Base-by-base conservation (phyloP, 2,797 vertebrate species). In the Chaenodraco wilsoni region DNA sequence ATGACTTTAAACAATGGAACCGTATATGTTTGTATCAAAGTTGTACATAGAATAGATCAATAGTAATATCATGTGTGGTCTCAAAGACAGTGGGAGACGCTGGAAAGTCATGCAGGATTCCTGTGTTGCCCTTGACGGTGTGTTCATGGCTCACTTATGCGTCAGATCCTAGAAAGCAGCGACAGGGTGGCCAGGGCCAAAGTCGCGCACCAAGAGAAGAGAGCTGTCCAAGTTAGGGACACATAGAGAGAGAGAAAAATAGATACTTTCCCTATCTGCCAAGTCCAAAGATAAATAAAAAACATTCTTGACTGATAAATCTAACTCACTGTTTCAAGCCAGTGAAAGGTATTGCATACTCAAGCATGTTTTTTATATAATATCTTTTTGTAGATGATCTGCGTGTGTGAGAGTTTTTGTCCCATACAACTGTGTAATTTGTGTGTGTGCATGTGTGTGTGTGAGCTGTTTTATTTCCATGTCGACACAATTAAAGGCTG, bases 81-180 rank as follows among this genome's bases (percentile, higher is more conserved):
- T 64, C 15, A 17, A 59, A 61, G 59, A 58, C 1, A 13, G 27
- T 3, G 12, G 15, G 27, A 15, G 54, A 62, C 5, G 7, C 60
- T 57, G 27, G 19, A 63, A 50, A 5, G 2, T 40, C 27, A 72
- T 21, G 11, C 8, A n/a, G 37, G n/a, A 64, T 13, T 66, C 69
- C 16, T 55, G 15, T 13, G 8, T 61, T 43, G 7, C 45, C 31
- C n/a, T 19, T 14, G 16, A 76, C 16, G 3, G 5, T 23, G 15
- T 73, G 74, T 79, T 77, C 56, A 55, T 73, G 79, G 49, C 66
- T 74, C 79, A 84, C 62, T 54, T 17, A 78, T 66, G 67, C 70
- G 59, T 65, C 66, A 44, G 51, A 76, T 78, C 73, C 71, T 88
- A 76, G 89, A 88, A 85, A 90, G 84, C 85, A 84, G 71, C 41